phyloP scores from a whole-genome alignment of 2,888 invertebrate species.

The Acronicta aceris region DNA sequence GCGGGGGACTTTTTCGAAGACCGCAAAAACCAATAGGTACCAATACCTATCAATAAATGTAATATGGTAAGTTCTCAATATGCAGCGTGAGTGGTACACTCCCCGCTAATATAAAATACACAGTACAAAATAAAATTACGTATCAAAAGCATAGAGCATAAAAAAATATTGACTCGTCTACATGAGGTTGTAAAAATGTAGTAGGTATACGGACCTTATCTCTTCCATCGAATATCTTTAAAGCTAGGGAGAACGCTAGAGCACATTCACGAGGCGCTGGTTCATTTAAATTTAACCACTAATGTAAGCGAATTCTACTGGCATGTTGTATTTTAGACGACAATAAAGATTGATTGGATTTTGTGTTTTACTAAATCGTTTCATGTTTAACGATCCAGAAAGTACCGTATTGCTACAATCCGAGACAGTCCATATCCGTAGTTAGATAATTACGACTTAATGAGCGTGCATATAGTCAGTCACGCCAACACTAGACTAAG shows the following conservation, averaged over 20 bases:
- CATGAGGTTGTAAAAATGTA: slow-evolving; percentile 27
- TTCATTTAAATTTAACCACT: neutral
- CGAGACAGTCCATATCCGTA: slow-evolving; percentile 39
- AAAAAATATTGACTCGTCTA: no score
- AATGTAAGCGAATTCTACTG: slow-evolving; percentile 16
- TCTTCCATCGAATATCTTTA: slow-evolving; percentile 29
- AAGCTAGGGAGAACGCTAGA: slow-evolving; percentile 13
- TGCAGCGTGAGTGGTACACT: no score
- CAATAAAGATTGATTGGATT: neutral
- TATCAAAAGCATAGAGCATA: no score
- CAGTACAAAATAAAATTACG: no score
- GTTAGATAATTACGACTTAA: slow-evolving; percentile 43
- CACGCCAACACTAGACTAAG: slow-evolving; percentile 27
- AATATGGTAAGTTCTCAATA: no score
- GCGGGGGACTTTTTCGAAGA: neutral
- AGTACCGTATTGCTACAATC: slow-evolving; percentile 34
- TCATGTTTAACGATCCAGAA: slow-evolving; percentile 33
- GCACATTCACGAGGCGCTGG: slow-evolving; percentile 4
- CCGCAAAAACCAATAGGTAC: neutral
- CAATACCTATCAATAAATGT: no score
- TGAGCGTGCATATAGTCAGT: slow-evolving; percentile 44
- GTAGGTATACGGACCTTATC: slow-evolving; percentile 22
- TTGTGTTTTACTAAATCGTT: slow-evolving; percentile 3
- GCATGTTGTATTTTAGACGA: slow-evolving; percentile 4
- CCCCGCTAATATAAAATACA: no score